Conservation (phyloP, 2,888 invertebrate genomes). For the Kryphioiulus occultus region DNA sequence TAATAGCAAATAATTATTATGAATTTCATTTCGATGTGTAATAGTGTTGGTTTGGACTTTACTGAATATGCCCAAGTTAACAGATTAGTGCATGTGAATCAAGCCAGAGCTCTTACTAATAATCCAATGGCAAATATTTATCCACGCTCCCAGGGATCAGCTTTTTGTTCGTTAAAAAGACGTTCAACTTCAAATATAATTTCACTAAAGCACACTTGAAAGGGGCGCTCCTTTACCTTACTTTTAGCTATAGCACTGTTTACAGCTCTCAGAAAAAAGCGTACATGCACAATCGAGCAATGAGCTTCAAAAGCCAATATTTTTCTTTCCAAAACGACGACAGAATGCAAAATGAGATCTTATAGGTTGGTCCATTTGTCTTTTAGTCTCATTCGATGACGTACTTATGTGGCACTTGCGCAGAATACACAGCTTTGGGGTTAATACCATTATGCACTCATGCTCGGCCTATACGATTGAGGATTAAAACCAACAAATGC, state of each 20-base stretch:
- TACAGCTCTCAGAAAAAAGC: not conserved
- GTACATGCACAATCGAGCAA: not conserved
- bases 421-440: not conserved
- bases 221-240: not conserved
- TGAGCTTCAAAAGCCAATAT: slow-evolving; percentile 6
- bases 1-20: no score
- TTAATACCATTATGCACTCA: not conserved
- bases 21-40: no score
- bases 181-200: not conserved
- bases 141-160: no score
- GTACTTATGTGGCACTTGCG: not conserved
- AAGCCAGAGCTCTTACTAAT: no score
- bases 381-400: not conserved
- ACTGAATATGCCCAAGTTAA: no score
- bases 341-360: not conserved
- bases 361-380: slow-evolving; percentile 7
- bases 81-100: no score
- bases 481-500: not conserved
- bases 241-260: not conserved
- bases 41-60: no score
- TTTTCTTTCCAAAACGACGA: not conserved
- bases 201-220: not conserved
- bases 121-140: no score
- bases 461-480: not conserved
- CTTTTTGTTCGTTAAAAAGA: not conserved